Evolutionary conservation across 1,140 invertebrate genomes (phyloP).

Genomic region (Cherax quadricarinatus): DNA sequence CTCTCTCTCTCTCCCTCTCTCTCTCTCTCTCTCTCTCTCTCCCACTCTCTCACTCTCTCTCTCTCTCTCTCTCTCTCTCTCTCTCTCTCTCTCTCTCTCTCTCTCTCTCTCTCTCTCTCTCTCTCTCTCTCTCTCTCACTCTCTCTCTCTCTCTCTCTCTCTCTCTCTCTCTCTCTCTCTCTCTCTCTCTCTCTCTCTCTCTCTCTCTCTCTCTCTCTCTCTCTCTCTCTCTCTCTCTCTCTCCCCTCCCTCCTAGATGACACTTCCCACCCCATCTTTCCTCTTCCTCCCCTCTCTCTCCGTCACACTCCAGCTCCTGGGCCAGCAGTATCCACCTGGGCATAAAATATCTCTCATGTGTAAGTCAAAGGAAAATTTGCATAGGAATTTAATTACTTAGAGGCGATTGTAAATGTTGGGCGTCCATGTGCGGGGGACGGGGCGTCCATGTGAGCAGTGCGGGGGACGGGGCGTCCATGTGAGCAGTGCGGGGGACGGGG

Average conservation of each 20-base stretch:
- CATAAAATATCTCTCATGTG: constrained; percentile 54
- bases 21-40: constrained; percentile 20
- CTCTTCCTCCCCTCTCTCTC: neutral
- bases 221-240: neutral
- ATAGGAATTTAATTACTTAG: constrained; percentile 59
- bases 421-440: constrained; percentile 5
- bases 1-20: no score
- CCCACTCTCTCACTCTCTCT: neutral
- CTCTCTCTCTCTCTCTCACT: constrained; percentile 13
- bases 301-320: neutral
- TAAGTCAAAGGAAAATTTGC: constrained; percentile 55
- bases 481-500: no score
- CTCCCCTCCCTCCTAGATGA: neutral
- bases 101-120: constrained; percentile 16
- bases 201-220: neutral
- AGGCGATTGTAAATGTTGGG: constrained; percentile 7
- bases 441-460: no score
- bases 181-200: neutral
- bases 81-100: constrained; percentile 13
- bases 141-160: constrained; percentile 15
- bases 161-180: constrained; percentile 9
- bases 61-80: constrained; percentile 16
- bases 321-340: neutral
- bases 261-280: neutral
- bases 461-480: no score